Evolutionary conservation across 2,113 vertebrate species (phyloP), one percentile per base, ranked within the genome.

Genomic region (Psilopsiagon aymara): DNA sequence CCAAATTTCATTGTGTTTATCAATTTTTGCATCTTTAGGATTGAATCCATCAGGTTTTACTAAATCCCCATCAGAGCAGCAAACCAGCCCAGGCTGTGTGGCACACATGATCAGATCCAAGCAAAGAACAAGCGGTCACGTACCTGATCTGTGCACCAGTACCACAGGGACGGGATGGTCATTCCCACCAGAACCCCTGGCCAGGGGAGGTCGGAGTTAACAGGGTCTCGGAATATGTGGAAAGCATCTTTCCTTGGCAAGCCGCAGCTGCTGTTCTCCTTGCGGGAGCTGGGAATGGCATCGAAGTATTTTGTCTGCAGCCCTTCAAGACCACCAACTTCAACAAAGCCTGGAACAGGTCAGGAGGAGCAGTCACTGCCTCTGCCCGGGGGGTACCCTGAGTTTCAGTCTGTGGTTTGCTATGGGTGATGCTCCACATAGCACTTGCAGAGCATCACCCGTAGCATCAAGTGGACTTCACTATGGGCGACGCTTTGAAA

Each of bases 81-180:
- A 39, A 73, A 31, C 7, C 53, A 67, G 49, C 6, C 19, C 53
- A 23, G 63, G 63, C 17, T 9, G 12, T 7, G 3, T 3, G 11
- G 3, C 75, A 82, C 10, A 39, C 37, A 39, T 31, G 17, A 25
- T 7, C 10, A 3, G 43, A 43, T 31, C 41, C 31, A 17, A 24
- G 1, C 20, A 3, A 10, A 43, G 63, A 18, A 6, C 1, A 7
- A 47, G 69, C 37, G 35, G 57, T 6, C 16, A 52, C 77, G 55
- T 96, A 99, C 99, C 99, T 99, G 99, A 57, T 99, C 99, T 1
- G 99, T 99, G 84, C 99, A 99, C 99, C 99, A 99, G 97, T 99
- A 99, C 99, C 99, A 99, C 90, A 99, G 98, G 47, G 99, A 99
- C 0, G 99, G 99, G 63, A 99, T 82, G 83, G 99, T 98, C 99